phyloP scores from a whole-genome alignment of 2,888 invertebrate genomes.

The Drosophila siamana region DNA sequence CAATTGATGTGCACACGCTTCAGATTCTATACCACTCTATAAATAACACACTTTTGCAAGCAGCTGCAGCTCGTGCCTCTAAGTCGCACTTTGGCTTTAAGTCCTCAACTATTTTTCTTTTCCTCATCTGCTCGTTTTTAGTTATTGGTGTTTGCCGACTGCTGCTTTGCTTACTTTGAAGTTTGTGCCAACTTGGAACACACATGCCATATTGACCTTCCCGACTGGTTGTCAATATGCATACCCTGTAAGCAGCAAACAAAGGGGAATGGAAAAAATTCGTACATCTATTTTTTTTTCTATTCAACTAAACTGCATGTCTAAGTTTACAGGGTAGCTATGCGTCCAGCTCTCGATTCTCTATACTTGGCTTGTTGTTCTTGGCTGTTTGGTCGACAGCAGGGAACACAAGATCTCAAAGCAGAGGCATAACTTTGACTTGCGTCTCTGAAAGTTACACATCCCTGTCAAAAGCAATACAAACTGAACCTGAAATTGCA shows the following conservation, averaged over 20 bases:
- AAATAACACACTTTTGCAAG: constrained; percentile 33
- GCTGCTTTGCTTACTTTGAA: constrained; percentile 30
- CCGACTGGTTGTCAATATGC: constrained; percentile 25
- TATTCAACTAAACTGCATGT: not conserved
- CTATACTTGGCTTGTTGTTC: constrained; percentile 1
- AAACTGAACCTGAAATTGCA: constrained; percentile 49
- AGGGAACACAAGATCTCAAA: constrained; percentile 51
- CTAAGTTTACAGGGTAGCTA: constrained; percentile 3
- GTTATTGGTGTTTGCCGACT: constrained; percentile 1
- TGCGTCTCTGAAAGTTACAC: constrained; percentile 57
- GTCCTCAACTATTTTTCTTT: constrained; percentile 19
- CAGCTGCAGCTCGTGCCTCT: constrained; percentile 20
- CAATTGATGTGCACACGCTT: constrained; percentile 50
- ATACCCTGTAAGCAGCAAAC: constrained; percentile 26
- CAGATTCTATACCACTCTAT: constrained; percentile 32
- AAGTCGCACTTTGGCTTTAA: constrained; percentile 24
- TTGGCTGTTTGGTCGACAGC: constrained; percentile 6
- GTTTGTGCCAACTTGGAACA: constrained; percentile 24
- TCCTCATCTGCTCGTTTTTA: not conserved
- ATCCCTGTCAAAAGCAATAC: constrained; percentile 46
- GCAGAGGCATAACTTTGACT: constrained; percentile 67
- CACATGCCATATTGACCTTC: constrained; percentile 48
- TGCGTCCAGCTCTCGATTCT: not conserved
- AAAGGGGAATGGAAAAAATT: not conserved
- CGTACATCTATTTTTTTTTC: not conserved